Evolutionary conservation across 64 coral and sea anemone species (phyloP), one percentile per base, ranked within the genome.

Genomic region (Porites lutea): DNA sequence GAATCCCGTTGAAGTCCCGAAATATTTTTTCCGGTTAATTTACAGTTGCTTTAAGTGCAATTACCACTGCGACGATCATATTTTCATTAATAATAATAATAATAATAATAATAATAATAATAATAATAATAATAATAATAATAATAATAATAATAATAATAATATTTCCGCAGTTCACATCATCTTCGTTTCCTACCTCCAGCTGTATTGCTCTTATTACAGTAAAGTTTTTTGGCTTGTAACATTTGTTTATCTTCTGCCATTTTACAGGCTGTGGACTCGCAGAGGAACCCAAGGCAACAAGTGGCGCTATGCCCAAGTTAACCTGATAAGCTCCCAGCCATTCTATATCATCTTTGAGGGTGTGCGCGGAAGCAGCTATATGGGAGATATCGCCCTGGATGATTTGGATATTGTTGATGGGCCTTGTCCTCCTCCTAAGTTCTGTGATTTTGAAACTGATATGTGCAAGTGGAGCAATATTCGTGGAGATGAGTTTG

Each of bases 241-340:
- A 45, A 23, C 19, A 44, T 13, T 4, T 6, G 4, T 46, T 19
- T 72, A 15, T 59, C 13, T 43, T 45, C 22, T 79, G 18, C 5
- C 15, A 11, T 61, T 13, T 62, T 10, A 58, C 48, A 96, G 94
- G 52, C 74, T 99, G 13, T 99, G 97, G 97, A 89, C 68, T 66
- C 82, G 94, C 20, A 83, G 55, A 64, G 97, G 97, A 18, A 99
- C 94, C 13, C 97, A 99, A 43, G 88, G 97, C 15, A 93, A 99
- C 72, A 93, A 88, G 47, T 99, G 97, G 97, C 91, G 94, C 20
- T 95, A 93, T 52, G 97, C 91, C 11, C 91, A 93, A 73, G 89
- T 95, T 3, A 89, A 86, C 20, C 71, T 99, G 58, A 93, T 97
- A 66, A 96, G 95, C 37, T 93, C 90, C 66, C 69, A 52, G 19